Conservation (phyloP, 2,113 vertebrate genomes). For the Proterorhinus semilunaris region DNA sequence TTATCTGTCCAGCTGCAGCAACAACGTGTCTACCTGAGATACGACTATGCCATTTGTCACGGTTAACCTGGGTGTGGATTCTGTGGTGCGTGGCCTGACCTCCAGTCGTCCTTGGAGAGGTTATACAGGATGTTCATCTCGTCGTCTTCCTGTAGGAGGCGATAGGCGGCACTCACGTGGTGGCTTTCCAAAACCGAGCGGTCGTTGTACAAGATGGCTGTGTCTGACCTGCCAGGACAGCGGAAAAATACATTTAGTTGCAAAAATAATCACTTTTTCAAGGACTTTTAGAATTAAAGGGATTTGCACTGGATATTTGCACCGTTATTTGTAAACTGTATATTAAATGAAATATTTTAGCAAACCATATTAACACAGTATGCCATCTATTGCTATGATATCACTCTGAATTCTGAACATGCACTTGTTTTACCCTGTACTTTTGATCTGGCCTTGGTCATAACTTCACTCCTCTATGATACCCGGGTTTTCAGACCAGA, state of each 20-base stretch:
- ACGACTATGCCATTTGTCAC: neutral
- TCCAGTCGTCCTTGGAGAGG: conserved; percentile 98
- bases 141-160: conserved; percentile 94
- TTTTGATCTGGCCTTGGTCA: neutral
- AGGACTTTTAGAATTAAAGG: neutral
- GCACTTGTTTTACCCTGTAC: neutral
- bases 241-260: neutral
- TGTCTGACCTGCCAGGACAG: conserved; percentile 83
- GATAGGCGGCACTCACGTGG: conserved; percentile 92
- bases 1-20: neutral
- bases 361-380: too few species aligned
- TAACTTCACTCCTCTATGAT: neutral
- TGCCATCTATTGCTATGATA: too few species aligned
- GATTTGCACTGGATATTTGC: too few species aligned
- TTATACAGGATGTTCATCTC: conserved; percentile 99
- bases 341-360: too few species aligned
- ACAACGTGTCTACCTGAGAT: neutral
- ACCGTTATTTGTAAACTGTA: too few species aligned
- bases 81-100: conserved; percentile 72
- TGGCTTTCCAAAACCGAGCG: conserved; percentile 95
- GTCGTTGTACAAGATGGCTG: conserved; percentile 96
- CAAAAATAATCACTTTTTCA: neutral
- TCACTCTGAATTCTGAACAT: neutral
- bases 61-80: neutral
- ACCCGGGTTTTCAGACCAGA: neutral